phyloP scores from a whole-genome alignment of 2,113 vertebrate genomes.

The Rynchops niger region DNA sequence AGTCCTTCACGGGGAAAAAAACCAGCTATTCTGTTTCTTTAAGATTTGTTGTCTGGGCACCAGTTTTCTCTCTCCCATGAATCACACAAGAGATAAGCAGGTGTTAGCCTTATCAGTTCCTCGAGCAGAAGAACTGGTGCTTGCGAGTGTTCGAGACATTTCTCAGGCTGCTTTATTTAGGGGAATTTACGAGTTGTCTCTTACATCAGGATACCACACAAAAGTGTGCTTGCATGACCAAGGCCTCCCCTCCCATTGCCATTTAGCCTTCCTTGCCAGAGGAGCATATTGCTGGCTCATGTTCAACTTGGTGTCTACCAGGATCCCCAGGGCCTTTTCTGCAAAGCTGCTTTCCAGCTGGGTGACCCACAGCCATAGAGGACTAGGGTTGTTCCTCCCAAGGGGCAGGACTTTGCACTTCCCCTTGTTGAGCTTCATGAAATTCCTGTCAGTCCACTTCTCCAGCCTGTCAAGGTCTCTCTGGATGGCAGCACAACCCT shows the following conservation, averaged over 20 bases:
- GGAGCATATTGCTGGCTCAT: background rate
- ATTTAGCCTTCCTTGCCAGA: background rate
- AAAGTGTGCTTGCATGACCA: background rate
- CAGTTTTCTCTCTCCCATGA: too few relatives aligned
- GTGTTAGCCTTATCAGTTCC: too few relatives aligned
- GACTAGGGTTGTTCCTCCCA: background rate
- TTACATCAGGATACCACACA: background rate
- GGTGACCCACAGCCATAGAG: background rate
- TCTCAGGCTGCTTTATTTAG: too few relatives aligned
- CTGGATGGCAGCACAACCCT: background rate
- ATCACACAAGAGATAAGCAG: too few relatives aligned
- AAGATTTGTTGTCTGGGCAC: too few relatives aligned
- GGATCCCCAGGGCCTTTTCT: background rate
- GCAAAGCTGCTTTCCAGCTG: background rate
- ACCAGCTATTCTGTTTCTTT: too few relatives aligned
- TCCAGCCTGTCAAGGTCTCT: fast-evolving
- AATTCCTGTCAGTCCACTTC: background rate
- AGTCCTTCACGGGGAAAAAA: too few relatives aligned
- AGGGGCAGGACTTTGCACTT: background rate
- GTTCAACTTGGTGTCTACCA: background rate
- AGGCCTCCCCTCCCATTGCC: background rate
- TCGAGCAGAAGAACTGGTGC: too few relatives aligned
- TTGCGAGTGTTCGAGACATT: too few relatives aligned
- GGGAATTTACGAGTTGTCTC: too few relatives aligned
- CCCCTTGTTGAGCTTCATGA: background rate